Evolutionary conservation across 1,140 invertebrate genomes (phyloP).

Genomic region (Hydropsyche tenuis): DNA sequence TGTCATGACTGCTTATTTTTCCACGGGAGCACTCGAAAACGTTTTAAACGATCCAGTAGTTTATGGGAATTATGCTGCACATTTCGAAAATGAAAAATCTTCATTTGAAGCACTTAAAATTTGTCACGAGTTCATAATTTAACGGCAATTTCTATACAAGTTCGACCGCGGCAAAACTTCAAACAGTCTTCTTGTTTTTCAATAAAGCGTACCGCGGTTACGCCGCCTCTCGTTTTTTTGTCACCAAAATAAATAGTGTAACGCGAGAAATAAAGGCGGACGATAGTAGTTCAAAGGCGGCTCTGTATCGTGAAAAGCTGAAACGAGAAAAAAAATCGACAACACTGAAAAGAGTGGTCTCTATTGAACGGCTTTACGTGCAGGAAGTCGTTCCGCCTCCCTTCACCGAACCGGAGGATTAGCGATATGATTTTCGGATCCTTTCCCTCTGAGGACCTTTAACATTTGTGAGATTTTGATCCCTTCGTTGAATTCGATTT

Average conservation of each 20-base stretch:
- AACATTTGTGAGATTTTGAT: too few relatives aligned
- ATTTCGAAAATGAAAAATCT: too few relatives aligned
- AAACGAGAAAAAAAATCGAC: neutral
- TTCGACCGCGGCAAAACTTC: too few relatives aligned
- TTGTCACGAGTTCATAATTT: too few relatives aligned
- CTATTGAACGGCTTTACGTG: neutral
- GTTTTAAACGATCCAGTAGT: too few relatives aligned
- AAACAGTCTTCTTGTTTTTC: constrained; percentile 1
- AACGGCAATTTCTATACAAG: too few relatives aligned
- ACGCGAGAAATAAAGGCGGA: constrained; percentile 43
- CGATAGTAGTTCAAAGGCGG: constrained; percentile 9
- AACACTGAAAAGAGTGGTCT: neutral
- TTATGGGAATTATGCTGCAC: too few relatives aligned
- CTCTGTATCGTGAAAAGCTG: constrained; percentile 1
- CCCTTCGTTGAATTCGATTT: too few relatives aligned
- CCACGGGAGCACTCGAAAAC: too few relatives aligned
- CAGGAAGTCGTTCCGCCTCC: constrained; percentile 10
- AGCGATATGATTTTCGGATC: constrained; percentile 1
- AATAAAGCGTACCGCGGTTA: neutral
- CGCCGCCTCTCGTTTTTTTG: neutral
- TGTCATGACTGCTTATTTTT: too few relatives aligned
- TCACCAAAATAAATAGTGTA: constrained; percentile 38
- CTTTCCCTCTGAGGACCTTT: neutral
- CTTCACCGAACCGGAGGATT: constrained; percentile 5
- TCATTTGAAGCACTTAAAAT: too few relatives aligned